These are phyloP conservation scores for Coenonympha glycerion DNA, from an alignment of 2,888 invertebrate genomes.

Conservation along the genomic window DNA sequence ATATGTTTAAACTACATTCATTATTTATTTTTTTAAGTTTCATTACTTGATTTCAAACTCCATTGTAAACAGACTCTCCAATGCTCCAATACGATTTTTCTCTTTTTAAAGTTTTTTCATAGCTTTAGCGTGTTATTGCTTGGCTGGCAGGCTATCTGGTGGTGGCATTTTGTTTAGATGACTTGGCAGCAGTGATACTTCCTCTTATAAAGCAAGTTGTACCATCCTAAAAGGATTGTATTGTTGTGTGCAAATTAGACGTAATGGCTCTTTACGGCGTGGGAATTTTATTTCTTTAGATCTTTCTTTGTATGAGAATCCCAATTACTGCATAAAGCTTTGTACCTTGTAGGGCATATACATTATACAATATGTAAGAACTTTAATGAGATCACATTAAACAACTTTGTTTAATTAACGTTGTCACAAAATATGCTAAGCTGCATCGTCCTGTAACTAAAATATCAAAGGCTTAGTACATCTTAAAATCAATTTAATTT, in stretches of 20 bases:
- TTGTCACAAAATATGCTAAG: too few relatives aligned
- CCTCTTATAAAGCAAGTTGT: background rate
- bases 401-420: too few relatives aligned
- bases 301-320: background rate
- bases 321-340: background rate
- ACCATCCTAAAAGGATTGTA: background rate
- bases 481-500: too few relatives aligned
- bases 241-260: constrained; percentile 6
- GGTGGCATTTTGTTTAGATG: background rate
- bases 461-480: too few relatives aligned
- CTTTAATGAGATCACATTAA: too few relatives aligned
- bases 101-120: background rate
- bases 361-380: too few relatives aligned
- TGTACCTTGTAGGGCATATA: too few relatives aligned
- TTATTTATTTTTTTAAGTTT: too few relatives aligned
- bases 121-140: background rate
- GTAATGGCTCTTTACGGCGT: constrained; percentile 5
- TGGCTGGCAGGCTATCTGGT: background rate
- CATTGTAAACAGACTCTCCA: too few relatives aligned
- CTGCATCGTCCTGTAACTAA: too few relatives aligned
- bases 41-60: too few relatives aligned
- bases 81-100: background rate
- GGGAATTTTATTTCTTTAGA: background rate
- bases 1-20: too few relatives aligned
- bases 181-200: background rate